Percentiles rank a stretch among this genome's conserved stretches.
Evolutionary conservation across 2,113 vertebrate species (phyloP).

Genomic region (Neolamprologus sp.): DNA sequence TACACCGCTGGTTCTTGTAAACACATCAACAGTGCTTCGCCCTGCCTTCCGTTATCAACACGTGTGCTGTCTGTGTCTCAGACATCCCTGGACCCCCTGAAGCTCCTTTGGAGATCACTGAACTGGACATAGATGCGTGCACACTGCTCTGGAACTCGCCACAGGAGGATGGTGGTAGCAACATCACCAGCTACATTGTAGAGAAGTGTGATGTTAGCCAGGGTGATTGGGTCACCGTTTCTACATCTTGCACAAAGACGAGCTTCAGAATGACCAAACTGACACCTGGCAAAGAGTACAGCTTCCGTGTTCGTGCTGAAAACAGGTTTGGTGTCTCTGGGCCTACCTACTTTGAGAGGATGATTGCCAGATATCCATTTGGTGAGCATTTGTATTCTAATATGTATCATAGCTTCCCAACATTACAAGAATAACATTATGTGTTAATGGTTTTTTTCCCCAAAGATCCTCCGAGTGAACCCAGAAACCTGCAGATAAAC

Average conservation of each 20-base stretch:
- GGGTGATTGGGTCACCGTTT: slow-evolving; percentile 87
- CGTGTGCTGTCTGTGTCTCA: slow-evolving; percentile 32
- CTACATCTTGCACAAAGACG: slow-evolving; percentile 89
- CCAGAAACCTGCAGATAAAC: slow-evolving; percentile 84
- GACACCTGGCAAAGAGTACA: slow-evolving; percentile 85
- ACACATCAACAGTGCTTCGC: not conserved
- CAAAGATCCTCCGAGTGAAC: slow-evolving; percentile 91
- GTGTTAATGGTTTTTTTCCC: not conserved
- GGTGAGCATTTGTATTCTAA: slow-evolving; percentile 70
- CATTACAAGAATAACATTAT: not conserved
- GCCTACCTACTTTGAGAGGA: slow-evolving; percentile 84
- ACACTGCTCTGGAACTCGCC: slow-evolving; percentile 90
- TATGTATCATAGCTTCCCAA: not conserved
- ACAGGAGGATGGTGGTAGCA: slow-evolving; percentile 92
- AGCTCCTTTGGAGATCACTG: slow-evolving; percentile 86
- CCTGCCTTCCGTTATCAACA: not conserved
- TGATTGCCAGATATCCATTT: slow-evolving; percentile 87
- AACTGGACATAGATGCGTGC: slow-evolving; percentile 88
- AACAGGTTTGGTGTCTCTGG: slow-evolving; percentile 93
- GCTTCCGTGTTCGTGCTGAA: slow-evolving; percentile 93
- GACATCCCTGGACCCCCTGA: slow-evolving; percentile 95
- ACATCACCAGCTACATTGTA: slow-evolving; percentile 94
- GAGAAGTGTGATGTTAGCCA: slow-evolving; percentile 92
- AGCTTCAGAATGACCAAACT: slow-evolving; percentile 89
- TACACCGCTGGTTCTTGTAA: not conserved